These are phyloP conservation scores for Drosophila algonquin DNA, from an alignment of 2,888 invertebrate genomes.

Conservation along the genomic window DNA sequence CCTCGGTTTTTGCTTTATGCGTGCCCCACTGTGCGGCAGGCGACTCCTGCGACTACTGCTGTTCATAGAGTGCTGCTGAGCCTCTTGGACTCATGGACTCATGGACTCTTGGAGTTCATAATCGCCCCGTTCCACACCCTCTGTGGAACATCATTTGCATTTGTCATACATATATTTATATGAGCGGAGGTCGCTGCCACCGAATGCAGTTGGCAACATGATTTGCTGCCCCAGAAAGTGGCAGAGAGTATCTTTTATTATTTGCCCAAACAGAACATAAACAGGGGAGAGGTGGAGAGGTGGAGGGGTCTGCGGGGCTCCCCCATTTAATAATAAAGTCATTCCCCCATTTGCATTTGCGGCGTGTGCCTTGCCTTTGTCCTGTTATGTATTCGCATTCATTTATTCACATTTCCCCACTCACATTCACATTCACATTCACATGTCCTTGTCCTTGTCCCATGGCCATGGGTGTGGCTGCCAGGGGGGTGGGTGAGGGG, in stretches of 20 bases:
- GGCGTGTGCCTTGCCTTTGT: slow-evolving; percentile 12
- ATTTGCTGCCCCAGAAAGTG: slow-evolving; percentile 37
- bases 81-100: neutral
- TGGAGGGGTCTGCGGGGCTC: no score
- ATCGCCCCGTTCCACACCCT: slow-evolving; percentile 2
- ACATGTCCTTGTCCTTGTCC: neutral
- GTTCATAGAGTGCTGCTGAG: slow-evolving; percentile 31
- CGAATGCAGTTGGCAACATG: slow-evolving; percentile 34
- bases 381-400: slow-evolving; percentile 50
- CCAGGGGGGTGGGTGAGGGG: neutral
- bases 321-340: slow-evolving; percentile 30
- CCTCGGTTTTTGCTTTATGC: neutral
- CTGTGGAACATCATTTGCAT: slow-evolving; percentile 68
- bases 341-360: slow-evolving; percentile 51
- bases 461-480: neutral
- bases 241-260: slow-evolving; percentile 64
- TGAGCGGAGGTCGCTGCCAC: slow-evolving; percentile 1
- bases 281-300: slow-evolving; percentile 46
- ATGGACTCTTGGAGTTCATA: slow-evolving; percentile 45
- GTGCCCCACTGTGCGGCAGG: slow-evolving; percentile 19
- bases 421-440: neutral
- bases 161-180: slow-evolving; percentile 56
- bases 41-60: slow-evolving; percentile 14
- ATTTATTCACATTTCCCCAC: neutral
- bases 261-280: slow-evolving; percentile 67